These are phyloP conservation scores for Upupa epops DNA, from an alignment of 2,113 vertebrate species.

Conservation along the genomic window DNA sequence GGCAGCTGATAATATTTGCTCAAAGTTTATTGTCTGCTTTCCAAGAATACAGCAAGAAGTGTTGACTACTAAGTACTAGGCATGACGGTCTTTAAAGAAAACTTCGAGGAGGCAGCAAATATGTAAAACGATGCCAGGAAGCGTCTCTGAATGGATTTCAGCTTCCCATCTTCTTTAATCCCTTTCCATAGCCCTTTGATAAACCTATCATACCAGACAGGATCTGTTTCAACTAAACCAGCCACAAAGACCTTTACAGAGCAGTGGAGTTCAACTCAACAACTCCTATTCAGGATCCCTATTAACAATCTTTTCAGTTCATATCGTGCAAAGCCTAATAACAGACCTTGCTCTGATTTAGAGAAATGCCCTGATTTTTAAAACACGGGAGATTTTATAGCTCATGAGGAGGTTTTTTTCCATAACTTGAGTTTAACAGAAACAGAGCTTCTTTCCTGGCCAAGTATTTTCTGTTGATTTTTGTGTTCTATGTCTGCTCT, in stretches of 20 bases:
- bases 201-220: neutral
- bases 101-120: slow-evolving; percentile 32
- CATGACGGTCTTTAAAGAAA: slow-evolving; percentile 13
- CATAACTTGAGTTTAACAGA: neutral
- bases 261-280: neutral
- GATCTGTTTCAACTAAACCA: neutral
- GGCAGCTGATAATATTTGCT: slow-evolving; percentile 54
- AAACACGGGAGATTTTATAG: neutral
- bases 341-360: neutral
- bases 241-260: neutral
- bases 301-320: neutral
- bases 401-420: neutral
- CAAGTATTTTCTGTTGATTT: neutral
- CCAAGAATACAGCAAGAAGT: slow-evolving; percentile 50
- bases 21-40: slow-evolving; percentile 63
- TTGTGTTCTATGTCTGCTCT: neutral
- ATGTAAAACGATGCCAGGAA: slow-evolving; percentile 17
- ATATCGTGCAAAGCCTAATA: neutral
- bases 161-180: neutral
- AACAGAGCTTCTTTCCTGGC: neutral
- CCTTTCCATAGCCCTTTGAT: neutral
- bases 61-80: slow-evolving; percentile 31
- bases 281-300: neutral
- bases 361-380: neutral
- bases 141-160: neutral